These are phyloP conservation scores for Mercenaria mercenaria DNA, from an alignment of 1,140 invertebrate genomes.

Conservation along the genomic window DNA sequence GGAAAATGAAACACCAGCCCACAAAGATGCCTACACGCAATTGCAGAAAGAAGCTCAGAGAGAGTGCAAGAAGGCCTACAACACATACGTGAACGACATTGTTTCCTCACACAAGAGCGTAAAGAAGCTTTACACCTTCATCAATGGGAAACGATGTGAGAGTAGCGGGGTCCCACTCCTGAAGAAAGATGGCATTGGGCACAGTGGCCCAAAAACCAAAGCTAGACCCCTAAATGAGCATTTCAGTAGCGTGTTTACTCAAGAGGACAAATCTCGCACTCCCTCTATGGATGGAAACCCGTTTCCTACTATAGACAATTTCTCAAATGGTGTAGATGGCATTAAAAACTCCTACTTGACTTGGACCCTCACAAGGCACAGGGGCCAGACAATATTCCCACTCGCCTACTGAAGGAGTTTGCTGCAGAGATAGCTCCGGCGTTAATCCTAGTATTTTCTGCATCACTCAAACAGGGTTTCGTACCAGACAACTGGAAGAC, in stretches of 20 bases:
- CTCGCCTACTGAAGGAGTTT: not conserved
- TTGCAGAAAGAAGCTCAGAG: too few relatives aligned
- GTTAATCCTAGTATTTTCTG: not conserved
- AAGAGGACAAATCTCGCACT: not conserved
- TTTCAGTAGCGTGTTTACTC: not conserved
- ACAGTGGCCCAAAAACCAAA: not conserved
- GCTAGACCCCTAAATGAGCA: not conserved
- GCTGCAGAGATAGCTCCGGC: slow-evolving; percentile 10
- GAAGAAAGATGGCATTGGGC: not conserved
- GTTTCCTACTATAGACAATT: not conserved
- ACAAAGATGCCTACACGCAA: too few relatives aligned
- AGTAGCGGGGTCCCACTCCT: not conserved
- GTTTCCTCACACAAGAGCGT: not conserved
- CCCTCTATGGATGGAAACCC: slow-evolving; percentile 1
- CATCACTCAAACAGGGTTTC: not conserved
- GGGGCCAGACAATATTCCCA: not conserved
- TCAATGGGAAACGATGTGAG: not conserved
- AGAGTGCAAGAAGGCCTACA: not conserved
- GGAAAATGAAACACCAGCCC: not conserved
- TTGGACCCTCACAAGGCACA: slow-evolving; percentile 8
- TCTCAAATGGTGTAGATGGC: not conserved
- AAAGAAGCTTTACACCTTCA: not conserved
- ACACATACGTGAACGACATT: not conserved
- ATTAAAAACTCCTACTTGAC: slow-evolving; percentile 12
- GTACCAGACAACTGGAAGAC: slow-evolving; percentile 20